Evolutionary conservation across 2,888 invertebrate genomes (phyloP).

Genomic region (Drosophila picticornis): DNA sequence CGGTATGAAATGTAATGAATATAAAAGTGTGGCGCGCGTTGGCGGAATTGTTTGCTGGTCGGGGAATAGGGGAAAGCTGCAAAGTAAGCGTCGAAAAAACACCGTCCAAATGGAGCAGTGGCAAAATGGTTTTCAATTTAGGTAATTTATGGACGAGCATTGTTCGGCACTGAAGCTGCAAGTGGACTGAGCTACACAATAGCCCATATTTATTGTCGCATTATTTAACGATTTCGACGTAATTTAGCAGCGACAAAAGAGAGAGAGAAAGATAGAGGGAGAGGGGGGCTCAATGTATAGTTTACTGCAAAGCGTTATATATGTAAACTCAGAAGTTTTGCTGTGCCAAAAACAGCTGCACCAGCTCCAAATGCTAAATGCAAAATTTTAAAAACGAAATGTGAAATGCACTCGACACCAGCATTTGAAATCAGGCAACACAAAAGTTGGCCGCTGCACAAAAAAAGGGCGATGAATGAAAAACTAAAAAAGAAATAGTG

Average conservation of each 20-base stretch:
- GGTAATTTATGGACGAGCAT: constrained; percentile 71
- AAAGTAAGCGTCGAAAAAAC: constrained; percentile 11
- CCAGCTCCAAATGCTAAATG: constrained; percentile 33
- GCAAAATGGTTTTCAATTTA: constrained; percentile 74
- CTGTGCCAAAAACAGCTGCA: constrained; percentile 45
- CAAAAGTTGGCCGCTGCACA: constrained; percentile 29
- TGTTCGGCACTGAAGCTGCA: constrained; percentile 58
- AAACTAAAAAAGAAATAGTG: constrained; percentile 1
- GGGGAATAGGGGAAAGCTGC: background rate
- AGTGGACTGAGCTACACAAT: constrained; percentile 55
- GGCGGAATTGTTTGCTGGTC: constrained; percentile 10
- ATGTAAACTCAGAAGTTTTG: constrained; percentile 34
- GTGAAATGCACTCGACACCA: constrained; percentile 40
- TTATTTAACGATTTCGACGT: constrained; percentile 72
- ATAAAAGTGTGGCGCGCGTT: constrained; percentile 53
- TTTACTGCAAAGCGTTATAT: constrained; percentile 18
- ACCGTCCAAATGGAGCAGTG: constrained; percentile 40
- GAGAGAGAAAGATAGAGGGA: background rate
- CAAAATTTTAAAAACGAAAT: constrained; percentile 1
- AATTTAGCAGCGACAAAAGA: constrained; percentile 47
- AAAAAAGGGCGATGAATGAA: constrained; percentile 28
- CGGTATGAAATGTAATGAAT: constrained; percentile 67
- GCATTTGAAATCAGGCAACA: constrained; percentile 37
- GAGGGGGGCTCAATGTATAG: background rate
- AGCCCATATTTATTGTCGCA: constrained; percentile 72